Percentiles rank a stretch among this genome's conserved stretches.
phyloP scores from a whole-genome alignment of 2,113 vertebrate species.

The Pterocles burchelli region DNA sequence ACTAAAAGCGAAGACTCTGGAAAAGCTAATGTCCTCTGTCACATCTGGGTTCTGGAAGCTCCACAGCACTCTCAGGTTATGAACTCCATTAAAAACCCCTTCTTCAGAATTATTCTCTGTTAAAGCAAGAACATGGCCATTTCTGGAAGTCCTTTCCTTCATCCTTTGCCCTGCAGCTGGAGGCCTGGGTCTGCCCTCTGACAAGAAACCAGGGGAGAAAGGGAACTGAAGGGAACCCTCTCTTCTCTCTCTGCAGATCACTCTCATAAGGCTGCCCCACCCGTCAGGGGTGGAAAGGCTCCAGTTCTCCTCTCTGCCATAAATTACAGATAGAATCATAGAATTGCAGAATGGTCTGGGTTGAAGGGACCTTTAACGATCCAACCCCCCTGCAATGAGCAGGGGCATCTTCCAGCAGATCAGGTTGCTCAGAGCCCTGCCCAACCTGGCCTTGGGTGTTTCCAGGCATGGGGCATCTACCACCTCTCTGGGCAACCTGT shows the following conservation, averaged over 20 bases:
- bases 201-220: background rate
- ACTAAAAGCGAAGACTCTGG: background rate
- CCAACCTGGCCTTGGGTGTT: too few relatives aligned
- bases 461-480: too few relatives aligned
- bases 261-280: background rate
- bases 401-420: too few relatives aligned
- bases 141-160: background rate
- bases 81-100: background rate
- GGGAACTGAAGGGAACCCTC: background rate
- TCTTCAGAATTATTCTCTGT: background rate
- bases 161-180: background rate
- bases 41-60: background rate
- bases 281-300: background rate
- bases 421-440: too few relatives aligned
- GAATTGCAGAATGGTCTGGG: background rate
- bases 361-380: too few relatives aligned
- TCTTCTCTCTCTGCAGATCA: background rate
- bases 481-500: too few relatives aligned
- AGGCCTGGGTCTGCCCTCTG: fast-evolving
- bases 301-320: background rate
- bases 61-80: background rate
- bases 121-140: background rate
- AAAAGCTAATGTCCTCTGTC: background rate
- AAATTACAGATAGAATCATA: background rate
- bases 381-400: too few relatives aligned